These are phyloP conservation scores for Enoplosus armatus DNA, from an alignment of 2,797 vertebrate genomes.

Conservation along the genomic window DNA sequence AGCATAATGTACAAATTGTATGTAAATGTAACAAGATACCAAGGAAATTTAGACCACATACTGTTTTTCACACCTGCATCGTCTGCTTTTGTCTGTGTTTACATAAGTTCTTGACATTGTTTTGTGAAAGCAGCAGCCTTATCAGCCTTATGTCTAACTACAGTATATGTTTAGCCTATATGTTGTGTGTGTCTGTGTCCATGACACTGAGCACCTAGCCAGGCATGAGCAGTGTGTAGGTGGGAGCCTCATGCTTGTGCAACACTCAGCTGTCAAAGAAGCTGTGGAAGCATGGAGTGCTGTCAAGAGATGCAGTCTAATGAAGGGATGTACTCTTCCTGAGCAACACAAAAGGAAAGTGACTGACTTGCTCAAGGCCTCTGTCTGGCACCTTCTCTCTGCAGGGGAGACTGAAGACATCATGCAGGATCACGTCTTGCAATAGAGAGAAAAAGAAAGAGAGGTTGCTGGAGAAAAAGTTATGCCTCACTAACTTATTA, in stretches of 20 bases:
- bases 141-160: not conserved
- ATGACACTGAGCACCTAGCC: constrained; percentile 36
- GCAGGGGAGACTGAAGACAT: constrained; percentile 62
- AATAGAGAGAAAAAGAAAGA: constrained; percentile 28
- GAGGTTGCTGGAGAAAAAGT: constrained; percentile 63
- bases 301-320: constrained; percentile 79
- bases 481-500: constrained; percentile 54
- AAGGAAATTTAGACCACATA: not conserved
- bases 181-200: constrained; percentile 47
- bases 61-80: not conserved
- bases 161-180: not conserved
- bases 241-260: constrained; percentile 54
- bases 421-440: constrained; percentile 34
- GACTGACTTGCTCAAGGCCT: constrained; percentile 74
- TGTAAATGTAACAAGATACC: constrained; percentile 29
- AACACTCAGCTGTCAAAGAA: constrained; percentile 66
- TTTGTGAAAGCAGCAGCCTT: not conserved
- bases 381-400: constrained; percentile 68
- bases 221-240: constrained; percentile 62
- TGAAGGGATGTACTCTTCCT: constrained; percentile 72
- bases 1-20: constrained; percentile 6
- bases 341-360: constrained; percentile 70
- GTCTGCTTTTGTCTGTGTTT: not conserved
- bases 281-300: constrained; percentile 71
- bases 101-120: not conserved